These are phyloP conservation scores for Drosophila parabipectinata DNA, from an alignment of 1,140 invertebrate species.

Conservation along the genomic window DNA sequence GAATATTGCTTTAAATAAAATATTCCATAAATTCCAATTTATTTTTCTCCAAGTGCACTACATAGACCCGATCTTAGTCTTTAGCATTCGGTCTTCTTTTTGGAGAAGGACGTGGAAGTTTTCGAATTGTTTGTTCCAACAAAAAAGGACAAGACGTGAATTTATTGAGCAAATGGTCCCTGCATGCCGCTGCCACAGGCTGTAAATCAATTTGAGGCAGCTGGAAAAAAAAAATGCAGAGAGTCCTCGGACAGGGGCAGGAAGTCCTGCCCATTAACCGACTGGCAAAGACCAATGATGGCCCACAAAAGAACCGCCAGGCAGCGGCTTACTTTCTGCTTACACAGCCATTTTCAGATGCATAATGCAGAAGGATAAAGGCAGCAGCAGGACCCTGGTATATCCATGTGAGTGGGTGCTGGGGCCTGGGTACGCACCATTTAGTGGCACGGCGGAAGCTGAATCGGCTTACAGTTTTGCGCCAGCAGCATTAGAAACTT, in stretches of 20 bases:
- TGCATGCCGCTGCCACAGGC: conserved; percentile 28
- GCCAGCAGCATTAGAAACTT: conserved; percentile 80
- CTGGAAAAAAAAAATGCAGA: conserved; percentile 37
- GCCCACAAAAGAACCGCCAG: conserved; percentile 60
- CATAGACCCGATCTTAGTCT: conserved; percentile 14
- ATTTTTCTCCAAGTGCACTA: not conserved
- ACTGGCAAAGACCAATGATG: conserved; percentile 53
- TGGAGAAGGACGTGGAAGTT: conserved; percentile 20
- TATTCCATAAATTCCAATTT: not conserved
- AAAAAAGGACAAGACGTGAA: conserved; percentile 37
- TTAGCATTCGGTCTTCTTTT: conserved; percentile 13
- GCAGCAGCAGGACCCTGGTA: conserved; percentile 4
- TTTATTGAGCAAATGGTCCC: conserved; percentile 56
- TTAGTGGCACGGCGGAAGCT: conserved; percentile 43
- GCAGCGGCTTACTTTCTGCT: conserved; percentile 59
- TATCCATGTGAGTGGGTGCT: conserved; percentile 31
- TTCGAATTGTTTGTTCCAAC: conserved; percentile 46
- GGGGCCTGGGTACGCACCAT: conserved; percentile 51
- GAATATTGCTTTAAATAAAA: too few relatives aligned
- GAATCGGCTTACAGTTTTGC: conserved; percentile 63
- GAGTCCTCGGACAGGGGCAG: not conserved
- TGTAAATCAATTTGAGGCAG: conserved; percentile 71
- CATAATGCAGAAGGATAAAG: conserved; percentile 60
- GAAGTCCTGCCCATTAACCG: conserved; percentile 38
- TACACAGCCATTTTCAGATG: conserved; percentile 74